phyloP scores from a whole-genome alignment of 2,113 vertebrate genomes.

The Pholis gunnellus region DNA sequence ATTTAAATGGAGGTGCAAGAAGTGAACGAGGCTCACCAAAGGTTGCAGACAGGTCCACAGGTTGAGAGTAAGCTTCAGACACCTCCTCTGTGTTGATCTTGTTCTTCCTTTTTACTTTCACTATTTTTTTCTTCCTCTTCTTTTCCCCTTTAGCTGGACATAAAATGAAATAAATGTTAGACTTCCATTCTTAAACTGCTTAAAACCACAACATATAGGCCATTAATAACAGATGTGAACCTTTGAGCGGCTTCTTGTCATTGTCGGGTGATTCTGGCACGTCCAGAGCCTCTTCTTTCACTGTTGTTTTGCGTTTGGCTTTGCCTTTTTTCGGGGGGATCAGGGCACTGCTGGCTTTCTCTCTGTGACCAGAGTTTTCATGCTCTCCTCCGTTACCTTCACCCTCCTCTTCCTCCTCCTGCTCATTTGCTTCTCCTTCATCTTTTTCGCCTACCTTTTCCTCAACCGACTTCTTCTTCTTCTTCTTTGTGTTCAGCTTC shows the following conservation, averaged over 20 bases:
- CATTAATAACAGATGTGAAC: constrained; percentile 36
- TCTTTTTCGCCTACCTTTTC: constrained; percentile 44
- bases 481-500: constrained; percentile 77
- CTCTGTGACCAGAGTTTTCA: constrained; percentile 58
- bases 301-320: constrained; percentile 69
- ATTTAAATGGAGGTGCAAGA: constrained; percentile 34
- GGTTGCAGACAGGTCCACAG: constrained; percentile 85
- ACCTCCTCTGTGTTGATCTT: constrained; percentile 87
- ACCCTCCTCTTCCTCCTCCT: constrained; percentile 52
- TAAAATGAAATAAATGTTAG: constrained; percentile 14
- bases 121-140: constrained; percentile 84
- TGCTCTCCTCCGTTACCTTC: constrained; percentile 65
- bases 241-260: constrained; percentile 62
- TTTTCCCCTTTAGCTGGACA: constrained; percentile 78
- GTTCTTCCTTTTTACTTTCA: constrained; percentile 85
- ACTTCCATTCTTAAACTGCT: not conserved
- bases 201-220: too few relatives aligned
- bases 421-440: not conserved
- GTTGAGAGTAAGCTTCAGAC: constrained; percentile 58
- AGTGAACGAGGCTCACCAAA: constrained; percentile 83
- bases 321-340: constrained; percentile 66
- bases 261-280: constrained; percentile 52
- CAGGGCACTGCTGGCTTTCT: constrained; percentile 72
- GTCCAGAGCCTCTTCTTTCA: constrained; percentile 72
- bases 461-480: constrained; percentile 80